Conservation (phyloP, 2,113 vertebrate species). For the Anhinga anhinga region DNA sequence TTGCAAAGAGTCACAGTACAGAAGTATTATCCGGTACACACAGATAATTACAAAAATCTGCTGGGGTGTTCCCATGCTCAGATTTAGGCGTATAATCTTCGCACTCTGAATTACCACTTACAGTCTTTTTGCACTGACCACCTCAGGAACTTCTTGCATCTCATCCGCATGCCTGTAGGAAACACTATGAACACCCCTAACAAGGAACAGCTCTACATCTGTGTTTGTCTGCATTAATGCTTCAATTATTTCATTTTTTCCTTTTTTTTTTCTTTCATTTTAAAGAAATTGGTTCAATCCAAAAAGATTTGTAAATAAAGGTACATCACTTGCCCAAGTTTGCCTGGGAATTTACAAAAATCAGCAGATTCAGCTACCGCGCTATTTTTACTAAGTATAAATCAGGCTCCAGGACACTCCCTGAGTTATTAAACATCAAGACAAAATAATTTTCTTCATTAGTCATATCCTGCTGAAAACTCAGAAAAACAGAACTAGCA, state of each 20-base stretch:
- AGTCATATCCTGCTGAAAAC: background rate
- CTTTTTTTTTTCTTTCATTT: background rate
- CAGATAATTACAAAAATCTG: background rate
- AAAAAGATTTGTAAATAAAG: background rate
- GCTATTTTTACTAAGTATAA: background rate
- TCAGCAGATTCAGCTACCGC: background rate
- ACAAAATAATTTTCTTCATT: background rate
- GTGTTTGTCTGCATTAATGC: background rate
- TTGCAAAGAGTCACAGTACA: background rate
- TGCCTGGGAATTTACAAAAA: background rate
- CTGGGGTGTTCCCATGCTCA: background rate
- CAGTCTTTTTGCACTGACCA: background rate
- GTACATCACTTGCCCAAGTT: background rate
- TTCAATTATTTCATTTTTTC: background rate
- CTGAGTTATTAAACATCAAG: background rate
- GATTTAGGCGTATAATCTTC: background rate
- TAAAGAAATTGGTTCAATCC: background rate
- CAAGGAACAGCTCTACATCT: background rate
- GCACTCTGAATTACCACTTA: background rate
- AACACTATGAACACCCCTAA: background rate
- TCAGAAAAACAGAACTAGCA: background rate
- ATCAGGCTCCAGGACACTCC: background rate
- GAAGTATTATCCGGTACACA: background rate
- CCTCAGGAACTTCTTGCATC: background rate
- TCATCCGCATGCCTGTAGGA: background rate